Percentiles rank a stretch among this genome's conserved stretches.
Conservation (phyloP, 2,797 vertebrate genomes). For the Mormyrus hasselquistii region DNA sequence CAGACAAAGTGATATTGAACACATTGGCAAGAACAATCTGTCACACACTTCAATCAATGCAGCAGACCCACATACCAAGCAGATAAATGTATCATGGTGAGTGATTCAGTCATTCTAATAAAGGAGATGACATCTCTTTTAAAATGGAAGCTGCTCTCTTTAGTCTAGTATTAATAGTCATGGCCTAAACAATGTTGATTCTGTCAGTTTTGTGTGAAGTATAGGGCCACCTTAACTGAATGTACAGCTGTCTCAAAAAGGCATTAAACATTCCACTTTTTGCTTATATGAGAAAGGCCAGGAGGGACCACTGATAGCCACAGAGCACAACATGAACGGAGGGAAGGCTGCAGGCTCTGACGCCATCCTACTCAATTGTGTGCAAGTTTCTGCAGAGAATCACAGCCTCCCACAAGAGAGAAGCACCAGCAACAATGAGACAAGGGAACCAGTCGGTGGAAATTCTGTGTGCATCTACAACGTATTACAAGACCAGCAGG, state of each 20-base stretch:
- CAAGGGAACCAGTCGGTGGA: not conserved
- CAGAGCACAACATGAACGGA: not conserved
- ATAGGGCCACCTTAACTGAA: not conserved
- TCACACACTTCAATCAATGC: not conserved
- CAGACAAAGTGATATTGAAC: not conserved
- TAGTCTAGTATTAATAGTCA: not conserved
- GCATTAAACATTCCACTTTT: not conserved
- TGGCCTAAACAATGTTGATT: not conserved
- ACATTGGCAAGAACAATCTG: too few relatives aligned
- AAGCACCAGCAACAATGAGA: not conserved
- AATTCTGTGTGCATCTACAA: not conserved
- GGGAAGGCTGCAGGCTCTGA: not conserved
- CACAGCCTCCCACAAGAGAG: not conserved
- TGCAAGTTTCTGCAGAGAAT: not conserved
- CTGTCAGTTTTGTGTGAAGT: not conserved
- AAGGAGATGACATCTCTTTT: not conserved
- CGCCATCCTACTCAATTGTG: not conserved
- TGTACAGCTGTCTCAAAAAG: not conserved
- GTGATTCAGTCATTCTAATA: not conserved
- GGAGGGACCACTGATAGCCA: not conserved
- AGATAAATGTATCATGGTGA: not conserved
- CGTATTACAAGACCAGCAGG: not conserved
- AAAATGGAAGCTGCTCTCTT: not conserved
- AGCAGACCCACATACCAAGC: not conserved
- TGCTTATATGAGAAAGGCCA: not conserved